A percentile compares a stretch with the other conserved stretches of the same genome.
Evolutionary conservation across 2,797 vertebrate species (phyloP).

Genomic region (Synanceia verrucosa): DNA sequence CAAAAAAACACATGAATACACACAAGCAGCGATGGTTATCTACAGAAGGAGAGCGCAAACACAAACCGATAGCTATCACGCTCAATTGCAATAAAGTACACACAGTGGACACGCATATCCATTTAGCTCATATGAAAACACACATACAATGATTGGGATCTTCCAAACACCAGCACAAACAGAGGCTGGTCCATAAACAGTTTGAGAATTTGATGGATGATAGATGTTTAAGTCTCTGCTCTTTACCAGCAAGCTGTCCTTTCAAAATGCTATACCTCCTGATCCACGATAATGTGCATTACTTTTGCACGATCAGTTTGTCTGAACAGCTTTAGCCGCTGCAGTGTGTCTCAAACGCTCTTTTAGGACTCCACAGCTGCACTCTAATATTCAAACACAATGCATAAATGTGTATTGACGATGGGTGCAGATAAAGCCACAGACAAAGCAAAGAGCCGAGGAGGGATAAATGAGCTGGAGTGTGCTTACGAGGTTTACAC

Average conservation of each 20-base stretch:
- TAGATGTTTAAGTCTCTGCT: too few relatives aligned
- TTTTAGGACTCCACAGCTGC: slow-evolving; percentile 16
- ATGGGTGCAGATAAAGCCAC: slow-evolving; percentile 45
- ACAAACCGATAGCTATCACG: slow-evolving; percentile 40
- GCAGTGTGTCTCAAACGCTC: too few relatives aligned
- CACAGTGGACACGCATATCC: slow-evolving; percentile 46
- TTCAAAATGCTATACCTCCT: too few relatives aligned
- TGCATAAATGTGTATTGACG: slow-evolving; percentile 44
- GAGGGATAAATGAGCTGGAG: slow-evolving; percentile 68
- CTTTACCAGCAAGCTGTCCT: too few relatives aligned
- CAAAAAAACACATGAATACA: background rate
- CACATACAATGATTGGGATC: slow-evolving; percentile 44
- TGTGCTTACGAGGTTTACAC: slow-evolving; percentile 54
- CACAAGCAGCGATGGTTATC: slow-evolving; percentile 43
- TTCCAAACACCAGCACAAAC: slow-evolving; percentile 31
- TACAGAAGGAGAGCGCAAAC: slow-evolving; percentile 22
- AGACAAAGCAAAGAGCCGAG: slow-evolving; percentile 44
- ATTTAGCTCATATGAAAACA: slow-evolving; percentile 32
- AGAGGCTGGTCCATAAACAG: too few relatives aligned
- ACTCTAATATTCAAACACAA: slow-evolving; percentile 60
- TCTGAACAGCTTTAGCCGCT: too few relatives aligned
- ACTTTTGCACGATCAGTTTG: too few relatives aligned
- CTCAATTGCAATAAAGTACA: slow-evolving; percentile 41
- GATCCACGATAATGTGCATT: too few relatives aligned
- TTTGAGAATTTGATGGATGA: too few relatives aligned